phyloP scores from a whole-genome alignment of 2,888 invertebrate species.

The Thecophora atra region DNA sequence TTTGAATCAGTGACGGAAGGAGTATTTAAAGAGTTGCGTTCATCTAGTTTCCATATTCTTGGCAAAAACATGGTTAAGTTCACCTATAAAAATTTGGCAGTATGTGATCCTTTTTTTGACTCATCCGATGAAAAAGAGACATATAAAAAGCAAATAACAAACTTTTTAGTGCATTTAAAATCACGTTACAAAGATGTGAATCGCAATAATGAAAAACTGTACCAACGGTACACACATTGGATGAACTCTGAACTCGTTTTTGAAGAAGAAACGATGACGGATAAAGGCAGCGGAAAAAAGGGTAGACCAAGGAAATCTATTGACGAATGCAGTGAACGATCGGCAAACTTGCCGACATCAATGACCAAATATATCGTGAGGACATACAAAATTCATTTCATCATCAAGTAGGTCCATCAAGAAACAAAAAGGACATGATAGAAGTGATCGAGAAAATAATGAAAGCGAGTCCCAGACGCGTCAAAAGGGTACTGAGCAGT shows the following conservation, averaged over 20 bases:
- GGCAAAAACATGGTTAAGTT: slow-evolving; percentile 1
- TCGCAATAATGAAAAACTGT: not conserved
- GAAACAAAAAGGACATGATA: too few relatives aligned
- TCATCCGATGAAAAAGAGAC: not conserved
- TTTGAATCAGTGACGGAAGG: too few relatives aligned
- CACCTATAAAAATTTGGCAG: not conserved
- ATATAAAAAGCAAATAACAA: not conserved
- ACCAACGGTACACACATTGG: not conserved
- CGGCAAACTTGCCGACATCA: too few relatives aligned
- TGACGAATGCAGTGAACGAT: too few relatives aligned
- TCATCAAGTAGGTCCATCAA: too few relatives aligned
- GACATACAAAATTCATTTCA: too few relatives aligned
- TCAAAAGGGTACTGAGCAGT: too few relatives aligned
- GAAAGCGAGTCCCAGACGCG: too few relatives aligned
- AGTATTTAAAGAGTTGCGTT: slow-evolving; percentile 8
- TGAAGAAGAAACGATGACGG: not conserved
- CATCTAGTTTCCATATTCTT: not conserved
- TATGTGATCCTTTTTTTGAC: slow-evolving; percentile 5
- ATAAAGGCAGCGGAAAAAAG: not conserved
- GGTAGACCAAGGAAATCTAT: not conserved
- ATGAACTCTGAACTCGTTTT: not conserved
- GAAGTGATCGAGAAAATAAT: too few relatives aligned
- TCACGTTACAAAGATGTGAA: not conserved
- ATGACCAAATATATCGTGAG: too few relatives aligned
- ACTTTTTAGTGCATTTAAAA: too few relatives aligned